Percentiles rank a stretch among this genome's conserved stretches.
Evolutionary conservation across 2,113 vertebrate genomes (phyloP).

Genomic region (Osmerus mordax): DNA sequence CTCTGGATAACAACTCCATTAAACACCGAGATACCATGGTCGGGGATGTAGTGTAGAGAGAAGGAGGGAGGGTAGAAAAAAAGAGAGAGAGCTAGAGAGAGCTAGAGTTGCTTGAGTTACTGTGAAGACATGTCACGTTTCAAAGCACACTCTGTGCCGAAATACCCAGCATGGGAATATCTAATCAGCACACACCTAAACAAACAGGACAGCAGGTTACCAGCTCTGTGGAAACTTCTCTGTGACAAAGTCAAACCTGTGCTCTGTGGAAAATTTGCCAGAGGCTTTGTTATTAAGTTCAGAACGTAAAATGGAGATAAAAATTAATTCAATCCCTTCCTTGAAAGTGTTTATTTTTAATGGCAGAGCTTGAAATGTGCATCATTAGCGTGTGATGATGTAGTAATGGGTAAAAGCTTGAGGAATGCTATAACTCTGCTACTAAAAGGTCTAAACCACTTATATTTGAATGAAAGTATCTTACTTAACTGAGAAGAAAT

Average conservation of each 20-base stretch:
- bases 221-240: constrained; percentile 66
- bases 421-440: constrained; percentile 26
- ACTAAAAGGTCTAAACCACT: not conserved
- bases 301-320: constrained; percentile 50
- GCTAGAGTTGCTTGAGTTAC: constrained; percentile 47
- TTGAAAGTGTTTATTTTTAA: constrained; percentile 50
- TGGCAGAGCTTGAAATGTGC: constrained; percentile 31
- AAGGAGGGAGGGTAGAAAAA: not conserved
- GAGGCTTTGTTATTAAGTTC: constrained; percentile 49
- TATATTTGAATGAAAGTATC: not conserved
- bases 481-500: not conserved
- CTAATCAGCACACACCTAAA: constrained; percentile 79
- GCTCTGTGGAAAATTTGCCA: constrained; percentile 54
- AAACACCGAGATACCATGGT: constrained; percentile 42
- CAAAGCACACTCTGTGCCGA: constrained; percentile 53
- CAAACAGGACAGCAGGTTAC: constrained; percentile 72
- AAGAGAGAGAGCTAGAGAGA: not conserved
- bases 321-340: constrained; percentile 31
- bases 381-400: constrained; percentile 46
- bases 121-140: constrained; percentile 67
- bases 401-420: constrained; percentile 49
- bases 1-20: constrained; percentile 56
- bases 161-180: constrained; percentile 70
- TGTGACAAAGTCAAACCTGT: constrained; percentile 77
- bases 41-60: not conserved